A percentile compares a stretch with the other conserved stretches of the same genome.
These are phyloP conservation scores for Saturnia pavonia DNA, from an alignment of 2,888 invertebrate species.

Conservation along the genomic window DNA sequence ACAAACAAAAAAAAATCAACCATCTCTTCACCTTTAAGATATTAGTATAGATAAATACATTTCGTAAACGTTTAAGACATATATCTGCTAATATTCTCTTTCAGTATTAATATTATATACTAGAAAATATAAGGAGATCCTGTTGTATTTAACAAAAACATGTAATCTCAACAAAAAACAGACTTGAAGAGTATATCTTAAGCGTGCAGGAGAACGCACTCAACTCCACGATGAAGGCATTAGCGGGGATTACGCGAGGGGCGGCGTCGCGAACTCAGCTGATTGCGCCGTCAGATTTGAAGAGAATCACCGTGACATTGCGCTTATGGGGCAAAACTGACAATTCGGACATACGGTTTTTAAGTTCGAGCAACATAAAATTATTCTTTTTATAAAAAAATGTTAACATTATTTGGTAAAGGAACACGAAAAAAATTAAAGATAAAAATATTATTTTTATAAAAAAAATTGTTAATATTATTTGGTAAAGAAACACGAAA, in stretches of 20 bases:
- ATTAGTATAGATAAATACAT: too few species aligned
- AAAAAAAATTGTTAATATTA: too few species aligned
- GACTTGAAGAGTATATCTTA: conserved; percentile 18
- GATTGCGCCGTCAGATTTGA: conserved; percentile 29
- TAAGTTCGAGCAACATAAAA: neutral
- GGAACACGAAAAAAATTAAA: too few species aligned
- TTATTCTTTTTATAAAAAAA: too few species aligned
- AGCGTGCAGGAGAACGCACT: conserved; percentile 22
- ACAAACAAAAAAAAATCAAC: too few species aligned
- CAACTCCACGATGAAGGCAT: conserved; percentile 14
- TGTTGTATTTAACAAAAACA: conserved; percentile 4
- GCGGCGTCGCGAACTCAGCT: conserved; percentile 28
- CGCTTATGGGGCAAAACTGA: conserved; percentile 21
- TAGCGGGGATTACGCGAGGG: conserved; percentile 20
- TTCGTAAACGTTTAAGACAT: neutral
- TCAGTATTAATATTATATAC: neutral
- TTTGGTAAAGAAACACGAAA: too few species aligned
- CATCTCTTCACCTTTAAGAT: too few species aligned
- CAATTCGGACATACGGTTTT: conserved; percentile 14
- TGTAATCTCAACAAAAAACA: neutral
- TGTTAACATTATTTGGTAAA: too few species aligned
- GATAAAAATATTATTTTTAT: too few species aligned
- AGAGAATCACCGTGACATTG: conserved; percentile 23
- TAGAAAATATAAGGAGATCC: neutral
- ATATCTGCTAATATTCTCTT: neutral